Base-by-base conservation (phyloP, 2,888 invertebrate species). In the Eilema griseolum region DNA sequence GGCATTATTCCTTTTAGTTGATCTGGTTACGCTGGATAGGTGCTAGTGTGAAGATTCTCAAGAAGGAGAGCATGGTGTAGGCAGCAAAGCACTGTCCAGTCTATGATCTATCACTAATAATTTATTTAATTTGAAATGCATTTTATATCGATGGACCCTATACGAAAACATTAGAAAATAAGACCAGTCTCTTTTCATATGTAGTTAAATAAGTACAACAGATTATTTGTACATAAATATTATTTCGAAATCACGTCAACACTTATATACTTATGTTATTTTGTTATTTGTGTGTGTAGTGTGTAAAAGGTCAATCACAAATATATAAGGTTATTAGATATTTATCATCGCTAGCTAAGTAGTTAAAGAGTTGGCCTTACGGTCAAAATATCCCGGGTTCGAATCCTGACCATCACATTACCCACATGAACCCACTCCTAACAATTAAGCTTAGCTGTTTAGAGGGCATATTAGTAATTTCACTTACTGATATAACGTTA, bases 1-100 rank as follows among this genome's bases (percentile, higher is more conserved):
- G 80, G 79, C 37, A 81, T 74, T 78, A 76, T 80, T 79, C 70
- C 66, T 77, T 3, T 0, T 41, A 41, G 41, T 41, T 2, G 1
- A 41, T 41, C 41, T 2, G 41, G 41, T 41, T 41, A 63, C 20
- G n/a, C 28, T 46, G 46, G 26, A 62, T 26, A 52, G 10, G 8
- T 52, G 52, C 52, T 52, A 52, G 52, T 8, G n/a, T n/a, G 46
- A 46, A 46, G 20, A 20, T 52, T 52, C 52, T 52, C 52, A n/a
- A n/a, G 52, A 52, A n/a, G n/a, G 52, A 52, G 52, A 52, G 10
- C 10, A 52, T 52, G n/a, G 10, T n/a, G n/a, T n/a, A 52, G 52
- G 52, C 52, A 52, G n/a, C 52, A 52, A 52, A 52, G 52, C 52
- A n/a, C 52, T 52, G 52, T n/a, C 52, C 52, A 52, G 52, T 52